Conservation (phyloP, 2,888 invertebrate genomes). For the Meghimatium bilineatum region DNA sequence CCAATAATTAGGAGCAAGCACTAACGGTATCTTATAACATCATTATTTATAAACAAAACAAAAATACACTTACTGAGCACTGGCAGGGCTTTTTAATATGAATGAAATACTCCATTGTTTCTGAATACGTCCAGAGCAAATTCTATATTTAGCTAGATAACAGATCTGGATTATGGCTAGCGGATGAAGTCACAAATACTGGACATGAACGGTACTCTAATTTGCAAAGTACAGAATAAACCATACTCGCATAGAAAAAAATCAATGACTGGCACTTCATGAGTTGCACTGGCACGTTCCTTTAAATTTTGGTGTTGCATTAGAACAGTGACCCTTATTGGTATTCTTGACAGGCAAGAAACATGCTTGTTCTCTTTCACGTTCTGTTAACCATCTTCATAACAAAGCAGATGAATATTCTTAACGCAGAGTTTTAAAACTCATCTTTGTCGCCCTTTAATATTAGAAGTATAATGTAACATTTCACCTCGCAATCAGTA, state of each 20-base stretch:
- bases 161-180: not conserved
- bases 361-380: not conserved
- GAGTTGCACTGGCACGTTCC: not conserved
- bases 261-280: not conserved
- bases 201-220: not conserved
- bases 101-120: conserved; percentile 47
- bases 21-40: no score
- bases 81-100: conserved; percentile 45
- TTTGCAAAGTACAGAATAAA: not conserved
- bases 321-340: not conserved
- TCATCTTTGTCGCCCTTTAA: not conserved
- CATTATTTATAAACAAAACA: no score
- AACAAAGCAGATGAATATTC: not conserved
- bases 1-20: no score
- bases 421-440: not conserved
- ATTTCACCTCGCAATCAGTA: not conserved
- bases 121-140: not conserved
- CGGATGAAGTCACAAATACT: not conserved
- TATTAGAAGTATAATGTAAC: not conserved
- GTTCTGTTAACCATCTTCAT: not conserved
- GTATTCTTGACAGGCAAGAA: not conserved
- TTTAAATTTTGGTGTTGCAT: not conserved
- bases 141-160: not conserved
- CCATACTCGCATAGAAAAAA: not conserved
- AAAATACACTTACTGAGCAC: conserved; percentile 23